These are phyloP conservation scores for Bufo bufo DNA, from an alignment of 2,113 vertebrate genomes.

Conservation along the genomic window DNA sequence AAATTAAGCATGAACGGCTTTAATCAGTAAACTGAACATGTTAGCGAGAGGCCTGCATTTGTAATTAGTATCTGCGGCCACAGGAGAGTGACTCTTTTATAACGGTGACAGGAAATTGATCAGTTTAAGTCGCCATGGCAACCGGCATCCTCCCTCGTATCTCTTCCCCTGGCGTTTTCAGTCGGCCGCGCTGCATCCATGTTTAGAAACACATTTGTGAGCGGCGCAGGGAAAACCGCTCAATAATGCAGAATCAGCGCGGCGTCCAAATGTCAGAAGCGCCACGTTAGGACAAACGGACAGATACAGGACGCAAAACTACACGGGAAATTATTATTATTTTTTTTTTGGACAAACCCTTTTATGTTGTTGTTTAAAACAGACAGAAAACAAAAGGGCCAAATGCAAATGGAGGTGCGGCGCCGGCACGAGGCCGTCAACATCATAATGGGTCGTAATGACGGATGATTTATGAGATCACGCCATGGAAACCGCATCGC, in stretches of 20 bases:
- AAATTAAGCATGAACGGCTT: slow-evolving; percentile 78
- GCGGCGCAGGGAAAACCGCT: slow-evolving; percentile 73
- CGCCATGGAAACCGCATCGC: slow-evolving; percentile 76
- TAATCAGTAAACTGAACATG: slow-evolving; percentile 78
- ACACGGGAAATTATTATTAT: slow-evolving; percentile 62
- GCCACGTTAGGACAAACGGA: slow-evolving; percentile 67
- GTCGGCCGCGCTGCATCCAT: slow-evolving; percentile 63
- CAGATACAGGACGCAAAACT: slow-evolving; percentile 72
- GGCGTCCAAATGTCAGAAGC: slow-evolving; percentile 70
- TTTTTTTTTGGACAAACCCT: slow-evolving; percentile 69
- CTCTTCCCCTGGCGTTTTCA: slow-evolving; percentile 52
- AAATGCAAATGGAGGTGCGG: slow-evolving; percentile 75
- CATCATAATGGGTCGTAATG: slow-evolving; percentile 77
- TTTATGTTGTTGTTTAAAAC: slow-evolving; percentile 72
- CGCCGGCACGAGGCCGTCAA: slow-evolving; percentile 72
- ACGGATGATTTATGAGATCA: slow-evolving; percentile 80
- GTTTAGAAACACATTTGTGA: slow-evolving; percentile 76
- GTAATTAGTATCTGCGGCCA: slow-evolving; percentile 81
- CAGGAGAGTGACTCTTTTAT: slow-evolving; percentile 76
- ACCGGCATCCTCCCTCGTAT: slow-evolving; percentile 69
- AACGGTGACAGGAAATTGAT: slow-evolving; percentile 85
- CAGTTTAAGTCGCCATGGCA: slow-evolving; percentile 79
- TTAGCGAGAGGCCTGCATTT: slow-evolving; percentile 73
- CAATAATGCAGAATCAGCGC: slow-evolving; percentile 71
- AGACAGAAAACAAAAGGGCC: slow-evolving; percentile 61